Evolutionary conservation across 2,113 vertebrate genomes (phyloP), one percentile per base, ranked within the genome.

Genomic region (Sinosuthora webbiana): DNA sequence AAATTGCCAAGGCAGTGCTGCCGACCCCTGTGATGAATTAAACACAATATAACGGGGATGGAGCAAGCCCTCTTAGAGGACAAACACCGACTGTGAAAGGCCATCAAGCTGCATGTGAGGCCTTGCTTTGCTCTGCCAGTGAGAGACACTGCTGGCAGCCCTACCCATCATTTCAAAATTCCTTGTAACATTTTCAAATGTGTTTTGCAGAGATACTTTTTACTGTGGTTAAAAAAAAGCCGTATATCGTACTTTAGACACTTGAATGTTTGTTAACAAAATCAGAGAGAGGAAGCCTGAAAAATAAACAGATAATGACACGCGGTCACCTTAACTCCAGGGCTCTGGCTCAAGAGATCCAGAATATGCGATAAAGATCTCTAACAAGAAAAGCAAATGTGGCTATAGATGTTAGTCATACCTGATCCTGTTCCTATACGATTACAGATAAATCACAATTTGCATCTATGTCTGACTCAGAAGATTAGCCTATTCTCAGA

Each of bases 251-350:
- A 78, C 37, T 89, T 80, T 0, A 81, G 68, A 49, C 68, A 64
- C 77, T 92, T 53, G 20, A 37, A 73, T 90, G 71, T 96, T 91
- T 94, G 88, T 92, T 93, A 92, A 83, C 78, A 79, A 94, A 80
- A 53, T 64, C 83, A 93, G 88, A 88, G 83, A 95, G 88, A 93
- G 93, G 88, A 95, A 96, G 95, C 39, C 88, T 90, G 80, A 90
- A 87, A 90, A 92, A 77, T 83, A 87, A 95, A 94, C 73, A 88
- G 87, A 73, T 44, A 71, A 64, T 67, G 70, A 92, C 64, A 80
- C 11, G 6, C 6, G 37, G 93, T 90, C 90, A 94, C 92, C 90
- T 80, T 90, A 89, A 84, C 82, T 90, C 82, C 62, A 55, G 37
- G 80, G 76, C 62, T 87, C 90, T 67, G 76, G 60, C 71, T 87